A percentile compares a stretch with the other conserved stretches of the same genome.
Conservation (phyloP, 2,888 invertebrate genomes). For the Drosophila anomalata region DNA sequence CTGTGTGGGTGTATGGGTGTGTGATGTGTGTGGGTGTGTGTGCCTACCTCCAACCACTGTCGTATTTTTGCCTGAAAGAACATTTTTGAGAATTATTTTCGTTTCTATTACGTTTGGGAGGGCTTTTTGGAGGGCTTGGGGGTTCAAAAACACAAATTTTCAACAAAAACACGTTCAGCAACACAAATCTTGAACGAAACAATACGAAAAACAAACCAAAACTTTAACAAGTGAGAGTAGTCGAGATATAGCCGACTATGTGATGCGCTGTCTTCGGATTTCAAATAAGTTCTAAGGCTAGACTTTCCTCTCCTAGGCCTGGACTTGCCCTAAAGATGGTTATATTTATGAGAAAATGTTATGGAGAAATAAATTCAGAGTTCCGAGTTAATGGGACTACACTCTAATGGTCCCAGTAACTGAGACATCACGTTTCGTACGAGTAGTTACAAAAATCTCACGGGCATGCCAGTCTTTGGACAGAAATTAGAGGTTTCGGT, state of each 20-base stretch:
- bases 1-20: slow-evolving; percentile 6
- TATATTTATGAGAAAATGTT: no score
- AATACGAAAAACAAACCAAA: slow-evolving; percentile 10
- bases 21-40: slow-evolving; percentile 12
- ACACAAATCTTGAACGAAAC: slow-evolving; percentile 11
- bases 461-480: slow-evolving; percentile 5
- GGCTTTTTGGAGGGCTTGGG: slow-evolving; percentile 12
- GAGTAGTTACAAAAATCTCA: slow-evolving; percentile 1
- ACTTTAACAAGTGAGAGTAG: slow-evolving; percentile 14
- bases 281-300: no score
- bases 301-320: neutral
- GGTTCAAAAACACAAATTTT: slow-evolving; percentile 11
- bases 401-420: neutral
- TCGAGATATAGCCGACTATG: neutral
- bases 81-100: slow-evolving; percentile 38
- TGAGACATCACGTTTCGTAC: neutral
- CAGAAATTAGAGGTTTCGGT: slow-evolving; percentile 2
- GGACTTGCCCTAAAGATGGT: no score
- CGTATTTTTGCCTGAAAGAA: slow-evolving; percentile 89
- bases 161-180: slow-evolving; percentile 1
- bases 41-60: slow-evolving; percentile 90
- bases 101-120: slow-evolving; percentile 4
- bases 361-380: no score
- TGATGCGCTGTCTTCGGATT: neutral
- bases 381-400: no score